Percentiles rank a stretch among this genome's conserved stretches.
Evolutionary conservation across 2,113 vertebrate species (phyloP).

Genomic region (Mandrillus leucophaeus): DNA sequence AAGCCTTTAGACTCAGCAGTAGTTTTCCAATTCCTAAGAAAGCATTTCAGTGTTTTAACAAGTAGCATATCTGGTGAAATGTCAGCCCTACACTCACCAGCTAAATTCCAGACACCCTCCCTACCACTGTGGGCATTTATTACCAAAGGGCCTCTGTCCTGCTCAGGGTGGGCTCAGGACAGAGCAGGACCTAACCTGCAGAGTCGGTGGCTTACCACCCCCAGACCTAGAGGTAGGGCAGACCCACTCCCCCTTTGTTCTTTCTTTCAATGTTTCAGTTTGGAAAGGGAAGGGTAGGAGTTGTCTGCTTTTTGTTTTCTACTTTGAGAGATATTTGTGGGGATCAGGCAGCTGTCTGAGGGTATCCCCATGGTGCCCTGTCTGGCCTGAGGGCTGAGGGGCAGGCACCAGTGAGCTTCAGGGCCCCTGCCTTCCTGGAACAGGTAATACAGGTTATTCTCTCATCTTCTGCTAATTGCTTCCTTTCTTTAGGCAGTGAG

Average conservation of each 20-base stretch:
- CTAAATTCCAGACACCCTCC: neutral
- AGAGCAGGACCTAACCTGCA: neutral
- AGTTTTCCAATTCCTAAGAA: neutral
- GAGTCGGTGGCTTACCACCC: neutral
- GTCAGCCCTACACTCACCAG: neutral
- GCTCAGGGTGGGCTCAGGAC: neutral
- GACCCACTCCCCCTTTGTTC: neutral
- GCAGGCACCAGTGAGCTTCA: neutral
- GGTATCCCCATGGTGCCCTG: neutral
- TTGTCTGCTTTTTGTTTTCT: neutral
- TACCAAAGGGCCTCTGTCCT: neutral
- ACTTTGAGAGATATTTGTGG: neutral
- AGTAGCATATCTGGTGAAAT: neutral
- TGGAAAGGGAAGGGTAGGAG: neutral
- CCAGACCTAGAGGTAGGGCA: neutral
- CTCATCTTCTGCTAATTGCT: neutral
- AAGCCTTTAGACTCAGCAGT: neutral
- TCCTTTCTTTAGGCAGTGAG: neutral
- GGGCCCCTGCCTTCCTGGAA: neutral
- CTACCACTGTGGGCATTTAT: neutral
- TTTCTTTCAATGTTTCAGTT: neutral
- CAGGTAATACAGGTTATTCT: rapidly evolving
- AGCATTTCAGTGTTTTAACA: neutral
- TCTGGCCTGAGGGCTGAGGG: neutral
- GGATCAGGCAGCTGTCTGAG: neutral